Percentiles rank a stretch among this genome's conserved stretches.
phyloP scores from a whole-genome alignment of 2,113 vertebrate species.

The Clarias batrachus region DNA sequence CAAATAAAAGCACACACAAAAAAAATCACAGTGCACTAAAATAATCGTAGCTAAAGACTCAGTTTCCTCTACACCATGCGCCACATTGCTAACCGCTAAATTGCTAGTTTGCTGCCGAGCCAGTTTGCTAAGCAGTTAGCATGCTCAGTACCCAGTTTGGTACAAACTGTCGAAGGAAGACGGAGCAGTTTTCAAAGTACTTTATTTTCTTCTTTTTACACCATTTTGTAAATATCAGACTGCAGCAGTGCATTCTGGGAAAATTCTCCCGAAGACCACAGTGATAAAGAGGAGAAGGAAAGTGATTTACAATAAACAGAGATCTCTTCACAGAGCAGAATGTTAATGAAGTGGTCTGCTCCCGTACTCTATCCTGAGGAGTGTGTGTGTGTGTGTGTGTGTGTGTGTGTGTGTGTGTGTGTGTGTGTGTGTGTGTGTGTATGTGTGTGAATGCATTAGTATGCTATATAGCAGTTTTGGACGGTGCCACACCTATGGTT shows the following conservation, averaged over 20 bases:
- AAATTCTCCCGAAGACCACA: neutral
- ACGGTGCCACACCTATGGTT: neutral
- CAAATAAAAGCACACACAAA: slow-evolving; percentile 8
- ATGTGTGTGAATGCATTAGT: neutral
- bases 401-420: no score
- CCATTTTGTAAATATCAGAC: neutral
- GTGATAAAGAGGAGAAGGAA: neutral
- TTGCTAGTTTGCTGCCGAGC: no score
- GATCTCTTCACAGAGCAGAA: neutral
- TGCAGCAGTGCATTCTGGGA: neutral
- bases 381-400: no score
- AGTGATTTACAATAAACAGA: neutral
- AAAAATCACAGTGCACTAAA: neutral
- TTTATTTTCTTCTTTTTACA: neutral
- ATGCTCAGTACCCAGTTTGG: neutral
- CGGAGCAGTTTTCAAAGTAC: neutral
- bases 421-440: neutral
- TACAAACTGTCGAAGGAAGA: neutral
- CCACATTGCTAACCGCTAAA: neutral
- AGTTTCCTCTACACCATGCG: neutral
- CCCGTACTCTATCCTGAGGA: neutral
- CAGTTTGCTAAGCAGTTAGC: neutral
- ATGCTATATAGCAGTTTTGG: neutral
- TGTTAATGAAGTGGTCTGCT: neutral
- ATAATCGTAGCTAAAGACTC: neutral